Evolutionary conservation across 1,140 invertebrate genomes (phyloP).

Genomic region (Trachelipus rathkii): DNA sequence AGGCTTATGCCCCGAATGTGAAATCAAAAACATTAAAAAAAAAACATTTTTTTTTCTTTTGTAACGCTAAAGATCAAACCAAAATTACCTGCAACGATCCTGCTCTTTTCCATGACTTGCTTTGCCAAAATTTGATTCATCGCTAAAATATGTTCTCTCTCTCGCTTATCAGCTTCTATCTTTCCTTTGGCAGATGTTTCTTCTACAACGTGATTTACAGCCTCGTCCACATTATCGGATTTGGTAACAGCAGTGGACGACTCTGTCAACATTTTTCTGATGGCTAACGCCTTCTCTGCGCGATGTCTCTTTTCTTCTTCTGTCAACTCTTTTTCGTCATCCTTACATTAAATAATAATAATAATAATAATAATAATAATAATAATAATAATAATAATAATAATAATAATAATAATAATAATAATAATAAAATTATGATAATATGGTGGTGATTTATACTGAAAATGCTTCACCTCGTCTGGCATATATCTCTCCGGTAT

Average conservation of each 20-base stretch:
- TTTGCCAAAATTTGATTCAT: conserved; percentile 86
- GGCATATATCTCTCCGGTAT: conserved; percentile 89
- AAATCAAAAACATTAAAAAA: no score
- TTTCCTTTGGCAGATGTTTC: conserved; percentile 50
- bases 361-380: conserved; percentile 10
- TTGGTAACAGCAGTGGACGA: conserved; percentile 49
- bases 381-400: conserved; percentile 15
- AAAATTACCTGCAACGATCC: conserved; percentile 78
- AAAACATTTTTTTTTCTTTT: no score
- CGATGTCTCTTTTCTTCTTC: conserved; percentile 75
- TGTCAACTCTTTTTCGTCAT: conserved; percentile 59
- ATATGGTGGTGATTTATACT: neutral
- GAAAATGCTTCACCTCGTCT: conserved; percentile 61
- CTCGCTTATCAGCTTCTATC: conserved; percentile 74
- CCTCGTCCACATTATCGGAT: conserved; percentile 28
- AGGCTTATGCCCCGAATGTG: no score
- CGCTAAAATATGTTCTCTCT: conserved; percentile 78
- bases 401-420: conserved; percentile 9
- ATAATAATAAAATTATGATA: neutral
- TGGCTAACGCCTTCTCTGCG: conserved; percentile 80
- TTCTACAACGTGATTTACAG: conserved; percentile 22
- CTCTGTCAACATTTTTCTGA: conserved; percentile 82
- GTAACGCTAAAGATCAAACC: neutral
- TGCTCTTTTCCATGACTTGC: conserved; percentile 89
- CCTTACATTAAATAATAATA: conserved; percentile 23